Evolutionary conservation across 2,888 invertebrate genomes (phyloP).

Genomic region (Lottia gigantea): DNA sequence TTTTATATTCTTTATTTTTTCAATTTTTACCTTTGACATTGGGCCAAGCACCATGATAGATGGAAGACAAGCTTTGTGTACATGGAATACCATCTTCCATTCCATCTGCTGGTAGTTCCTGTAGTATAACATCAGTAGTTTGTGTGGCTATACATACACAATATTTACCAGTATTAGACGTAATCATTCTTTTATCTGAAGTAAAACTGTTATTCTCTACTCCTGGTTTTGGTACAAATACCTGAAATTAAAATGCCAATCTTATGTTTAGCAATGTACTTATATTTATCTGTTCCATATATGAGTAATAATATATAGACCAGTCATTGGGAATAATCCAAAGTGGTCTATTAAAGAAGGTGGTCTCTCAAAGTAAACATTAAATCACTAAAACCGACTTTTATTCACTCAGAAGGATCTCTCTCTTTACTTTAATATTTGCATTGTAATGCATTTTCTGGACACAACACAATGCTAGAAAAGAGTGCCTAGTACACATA

Average conservation of each 20-base stretch:
- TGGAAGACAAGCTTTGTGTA: constrained; percentile 64
- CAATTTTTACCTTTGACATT: constrained; percentile 68
- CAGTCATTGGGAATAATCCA: no score
- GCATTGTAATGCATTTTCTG: no score
- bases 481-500: no score
- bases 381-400: no score
- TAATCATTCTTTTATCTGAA: constrained; percentile 27
- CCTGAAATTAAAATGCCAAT: constrained; percentile 18
- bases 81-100: constrained; percentile 18
- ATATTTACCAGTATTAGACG: constrained; percentile 28
- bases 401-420: no score
- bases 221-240: constrained; percentile 26
- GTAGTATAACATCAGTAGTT: constrained; percentile 43
- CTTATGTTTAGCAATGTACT: neutral
- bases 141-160: constrained; percentile 57
- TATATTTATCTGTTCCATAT: no score
- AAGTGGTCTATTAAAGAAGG: no score
- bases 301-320: no score
- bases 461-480: no score
- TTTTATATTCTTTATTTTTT: no score
- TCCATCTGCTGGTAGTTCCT: constrained; percentile 18
- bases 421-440: no score
- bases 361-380: no score
- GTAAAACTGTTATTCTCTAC: constrained; percentile 24
- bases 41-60: constrained; percentile 77